phyloP scores from a whole-genome alignment of 2,113 vertebrate species.

The Chaetura pelagica region DNA sequence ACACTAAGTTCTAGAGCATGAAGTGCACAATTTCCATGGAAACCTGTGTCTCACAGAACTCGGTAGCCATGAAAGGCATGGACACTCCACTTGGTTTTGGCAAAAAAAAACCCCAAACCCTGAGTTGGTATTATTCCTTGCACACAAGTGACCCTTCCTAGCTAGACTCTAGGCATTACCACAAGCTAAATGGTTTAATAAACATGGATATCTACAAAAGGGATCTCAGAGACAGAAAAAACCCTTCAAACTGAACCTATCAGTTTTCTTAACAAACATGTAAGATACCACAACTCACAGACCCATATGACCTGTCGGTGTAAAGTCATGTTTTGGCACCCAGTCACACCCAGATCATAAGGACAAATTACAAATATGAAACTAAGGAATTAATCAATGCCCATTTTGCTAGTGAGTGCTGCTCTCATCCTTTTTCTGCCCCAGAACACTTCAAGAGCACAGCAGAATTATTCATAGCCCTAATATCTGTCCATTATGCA shows the following conservation, averaged over 20 bases:
- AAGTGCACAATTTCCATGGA: neutral
- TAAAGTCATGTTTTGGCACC: neutral
- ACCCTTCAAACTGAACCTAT: neutral
- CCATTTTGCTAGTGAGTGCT: neutral
- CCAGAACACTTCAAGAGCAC: neutral
- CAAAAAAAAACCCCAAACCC: too few relatives aligned
- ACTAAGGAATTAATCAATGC: neutral
- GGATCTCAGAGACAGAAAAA: neutral
- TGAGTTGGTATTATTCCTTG: neutral
- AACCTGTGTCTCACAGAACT: rapidly evolving
- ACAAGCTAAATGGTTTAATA: neutral
- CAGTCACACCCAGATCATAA: neutral
- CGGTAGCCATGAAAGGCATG: neutral
- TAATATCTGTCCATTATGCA: conserved; percentile 21
- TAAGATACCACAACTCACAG: neutral
- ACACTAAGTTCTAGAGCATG: neutral
- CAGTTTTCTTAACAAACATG: neutral
- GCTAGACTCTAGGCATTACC: neutral
- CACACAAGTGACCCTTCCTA: neutral
- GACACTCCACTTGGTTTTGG: too few relatives aligned
- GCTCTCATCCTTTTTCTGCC: neutral
- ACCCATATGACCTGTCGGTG: neutral
- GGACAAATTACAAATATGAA: neutral
- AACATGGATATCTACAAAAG: neutral
- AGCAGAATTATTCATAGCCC: neutral